Evolutionary conservation across 2,113 vertebrate genomes (phyloP).

Genomic region (Coptodon bakossiorum): DNA sequence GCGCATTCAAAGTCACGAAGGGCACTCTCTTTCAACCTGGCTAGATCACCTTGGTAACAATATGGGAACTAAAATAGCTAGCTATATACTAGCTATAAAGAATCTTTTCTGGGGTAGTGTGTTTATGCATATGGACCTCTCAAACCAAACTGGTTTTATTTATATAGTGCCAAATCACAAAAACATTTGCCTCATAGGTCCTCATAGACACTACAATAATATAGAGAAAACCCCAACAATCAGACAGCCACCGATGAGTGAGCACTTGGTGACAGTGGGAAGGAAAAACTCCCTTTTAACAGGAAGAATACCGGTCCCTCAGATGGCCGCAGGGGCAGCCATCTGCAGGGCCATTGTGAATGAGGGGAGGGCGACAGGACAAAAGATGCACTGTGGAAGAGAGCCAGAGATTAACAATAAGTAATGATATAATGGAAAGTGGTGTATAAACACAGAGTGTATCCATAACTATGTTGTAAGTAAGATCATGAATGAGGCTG

Average conservation of each 20-base stretch:
- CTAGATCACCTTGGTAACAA: neutral
- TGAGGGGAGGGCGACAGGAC: neutral
- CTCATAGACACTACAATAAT: neutral
- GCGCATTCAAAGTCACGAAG: neutral
- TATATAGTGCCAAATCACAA: neutral
- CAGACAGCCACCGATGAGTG: neutral
- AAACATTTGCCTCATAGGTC: neutral
- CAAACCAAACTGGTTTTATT: neutral
- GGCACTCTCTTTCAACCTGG: neutral
- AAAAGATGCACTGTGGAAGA: neutral
- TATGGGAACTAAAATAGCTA: neutral
- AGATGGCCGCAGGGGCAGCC: neutral
- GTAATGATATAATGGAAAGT: neutral
- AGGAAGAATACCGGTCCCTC: neutral
- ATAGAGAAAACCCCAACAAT: neutral
- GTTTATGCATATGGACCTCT: neutral
- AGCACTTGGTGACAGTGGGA: neutral
- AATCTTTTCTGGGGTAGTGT: neutral
- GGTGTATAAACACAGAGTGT: neutral
- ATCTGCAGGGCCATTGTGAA: neutral
- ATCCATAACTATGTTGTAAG: neutral
- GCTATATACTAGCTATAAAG: neutral
- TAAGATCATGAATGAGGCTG: neutral
- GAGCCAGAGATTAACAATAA: neutral
- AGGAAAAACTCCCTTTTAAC: neutral